Conservation (phyloP, 1,140 invertebrate species). For the Drosophila insularis region DNA sequence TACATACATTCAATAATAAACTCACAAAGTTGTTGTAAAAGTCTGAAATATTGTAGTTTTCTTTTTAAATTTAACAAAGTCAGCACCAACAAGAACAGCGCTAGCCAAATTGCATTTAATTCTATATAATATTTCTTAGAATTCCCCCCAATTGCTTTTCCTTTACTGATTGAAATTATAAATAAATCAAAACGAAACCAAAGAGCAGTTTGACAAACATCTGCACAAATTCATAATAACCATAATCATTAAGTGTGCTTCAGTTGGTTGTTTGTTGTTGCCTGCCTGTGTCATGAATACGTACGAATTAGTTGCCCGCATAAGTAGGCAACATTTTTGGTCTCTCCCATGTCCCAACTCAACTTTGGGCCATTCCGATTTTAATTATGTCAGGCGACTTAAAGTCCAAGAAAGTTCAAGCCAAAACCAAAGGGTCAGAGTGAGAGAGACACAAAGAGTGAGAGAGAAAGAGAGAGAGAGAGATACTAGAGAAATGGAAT, state of each 20-base stretch:
- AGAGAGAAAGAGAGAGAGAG: neutral
- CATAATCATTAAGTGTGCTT: slow-evolving; percentile 1
- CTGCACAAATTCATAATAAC: neutral
- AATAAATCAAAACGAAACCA: too few species aligned
- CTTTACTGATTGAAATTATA: too few species aligned
- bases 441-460: neutral
- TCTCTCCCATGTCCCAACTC: neutral
- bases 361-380: slow-evolving; percentile 14
- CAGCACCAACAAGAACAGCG: too few species aligned
- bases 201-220: neutral
- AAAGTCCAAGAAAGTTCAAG: slow-evolving; percentile 12
- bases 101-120: too few species aligned
- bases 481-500: slow-evolving; percentile 1
- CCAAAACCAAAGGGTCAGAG: slow-evolving; percentile 10
- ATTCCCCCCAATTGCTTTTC: too few species aligned
- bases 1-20: too few species aligned
- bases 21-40: too few species aligned
- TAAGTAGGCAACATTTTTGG: slow-evolving; percentile 34
- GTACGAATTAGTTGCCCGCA: slow-evolving; percentile 28
- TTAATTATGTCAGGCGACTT: slow-evolving; percentile 40
- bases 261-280: neutral
- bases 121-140: too few species aligned
- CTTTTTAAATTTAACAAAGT: too few species aligned
- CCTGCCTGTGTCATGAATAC: neutral
- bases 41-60: too few species aligned